Evolutionary conservation across 2,888 invertebrate species (phyloP).

Genomic region (Leptothorax acervorum): DNA sequence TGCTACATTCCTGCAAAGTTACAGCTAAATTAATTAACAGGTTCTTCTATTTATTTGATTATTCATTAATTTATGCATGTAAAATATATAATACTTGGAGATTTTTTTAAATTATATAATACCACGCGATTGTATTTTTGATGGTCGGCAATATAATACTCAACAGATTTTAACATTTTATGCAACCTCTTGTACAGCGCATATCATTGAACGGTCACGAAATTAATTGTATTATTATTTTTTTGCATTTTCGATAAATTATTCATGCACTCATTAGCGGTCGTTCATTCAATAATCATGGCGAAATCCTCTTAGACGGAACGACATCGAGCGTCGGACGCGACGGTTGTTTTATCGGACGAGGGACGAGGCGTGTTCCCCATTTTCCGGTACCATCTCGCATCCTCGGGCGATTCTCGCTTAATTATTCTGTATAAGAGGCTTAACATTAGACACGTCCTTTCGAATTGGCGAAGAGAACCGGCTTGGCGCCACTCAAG

Average conservation of each 20-base stretch:
- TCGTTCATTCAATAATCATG: constrained; percentile 67
- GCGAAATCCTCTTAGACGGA: constrained; percentile 68
- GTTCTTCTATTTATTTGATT: not conserved
- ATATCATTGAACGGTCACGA: not conserved
- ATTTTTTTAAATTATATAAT: not conserved
- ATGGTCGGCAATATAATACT: not conserved
- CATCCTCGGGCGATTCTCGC: constrained; percentile 57
- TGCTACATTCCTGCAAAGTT: not conserved
- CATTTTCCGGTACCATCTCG: constrained; percentile 58
- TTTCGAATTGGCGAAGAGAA: constrained; percentile 63
- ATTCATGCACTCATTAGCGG: constrained; percentile 41
- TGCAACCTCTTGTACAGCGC: not conserved
- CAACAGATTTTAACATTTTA: not conserved
- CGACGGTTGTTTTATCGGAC: constrained; percentile 57
- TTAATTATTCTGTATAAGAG: constrained; percentile 74
- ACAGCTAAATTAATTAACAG: not conserved
- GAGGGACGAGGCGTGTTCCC: constrained; percentile 28
- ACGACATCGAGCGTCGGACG: constrained; percentile 38
- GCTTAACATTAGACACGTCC: constrained; percentile 74
- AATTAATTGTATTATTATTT: constrained; percentile 36
- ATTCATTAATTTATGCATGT: not conserved
- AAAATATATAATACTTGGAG: not conserved
- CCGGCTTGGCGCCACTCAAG: constrained; percentile 69
- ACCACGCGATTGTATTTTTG: not conserved
- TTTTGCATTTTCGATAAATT: constrained; percentile 35